Evolutionary conservation across 2,797 vertebrate genomes (phyloP).

Genomic region (Triplophysa bombifrons): DNA sequence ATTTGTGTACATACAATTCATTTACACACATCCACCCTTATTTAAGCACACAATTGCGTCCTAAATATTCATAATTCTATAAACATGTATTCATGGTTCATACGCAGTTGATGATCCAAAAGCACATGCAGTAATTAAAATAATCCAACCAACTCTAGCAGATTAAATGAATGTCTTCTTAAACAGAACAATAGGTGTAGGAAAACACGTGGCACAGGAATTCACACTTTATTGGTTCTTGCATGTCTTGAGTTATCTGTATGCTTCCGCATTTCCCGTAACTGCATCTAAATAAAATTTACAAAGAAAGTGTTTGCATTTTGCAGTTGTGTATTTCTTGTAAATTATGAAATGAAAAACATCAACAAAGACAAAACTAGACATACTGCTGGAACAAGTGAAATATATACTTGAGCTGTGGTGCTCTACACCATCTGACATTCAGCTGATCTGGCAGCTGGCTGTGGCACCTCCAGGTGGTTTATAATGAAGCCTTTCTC

Average conservation of each 20-base stretch:
- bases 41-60: background rate
- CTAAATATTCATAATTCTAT: background rate
- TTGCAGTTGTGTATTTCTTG: no score
- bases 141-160: background rate
- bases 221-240: no score
- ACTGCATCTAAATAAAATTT: no score
- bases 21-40: background rate
- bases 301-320: background rate
- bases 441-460: constrained; percentile 78
- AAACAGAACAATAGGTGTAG: no score
- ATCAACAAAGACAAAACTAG: constrained; percentile 36
- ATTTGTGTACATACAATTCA: background rate
- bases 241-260: no score
- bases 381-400: constrained; percentile 32
- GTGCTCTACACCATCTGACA: constrained; percentile 66
- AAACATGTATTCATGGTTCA: background rate
- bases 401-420: constrained; percentile 30
- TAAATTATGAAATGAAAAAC: background rate
- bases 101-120: background rate
- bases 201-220: no score
- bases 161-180: background rate
- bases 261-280: no score
- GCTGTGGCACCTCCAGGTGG: constrained; percentile 54
- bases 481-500: constrained; percentile 63
- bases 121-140: background rate